Evolutionary conservation across 2,888 invertebrate genomes (phyloP).

Genomic region (Aporophyla lueneburgensis): DNA sequence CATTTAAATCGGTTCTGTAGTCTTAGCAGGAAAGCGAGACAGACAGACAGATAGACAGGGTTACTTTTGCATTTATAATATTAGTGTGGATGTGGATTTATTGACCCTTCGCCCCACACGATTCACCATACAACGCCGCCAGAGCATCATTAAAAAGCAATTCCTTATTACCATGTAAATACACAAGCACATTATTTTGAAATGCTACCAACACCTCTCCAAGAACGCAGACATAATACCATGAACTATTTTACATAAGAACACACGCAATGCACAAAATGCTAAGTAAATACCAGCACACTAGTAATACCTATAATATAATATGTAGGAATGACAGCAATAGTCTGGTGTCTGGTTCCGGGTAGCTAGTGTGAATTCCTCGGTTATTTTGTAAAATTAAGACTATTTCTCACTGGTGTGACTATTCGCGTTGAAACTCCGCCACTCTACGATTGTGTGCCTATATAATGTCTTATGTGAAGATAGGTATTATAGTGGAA

Average conservation of each 20-base stretch:
- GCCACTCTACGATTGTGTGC: neutral
- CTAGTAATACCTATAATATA: conserved; percentile 2
- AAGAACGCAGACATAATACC: conserved; percentile 41
- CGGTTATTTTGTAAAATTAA: conserved; percentile 2
- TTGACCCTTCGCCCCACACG: neutral
- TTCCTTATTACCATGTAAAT: neutral
- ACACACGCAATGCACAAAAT: conserved; percentile 34
- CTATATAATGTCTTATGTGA: neutral
- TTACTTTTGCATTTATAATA: too few relatives aligned
- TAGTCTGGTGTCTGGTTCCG: conserved; percentile 39
- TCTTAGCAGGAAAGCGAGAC: too few relatives aligned
- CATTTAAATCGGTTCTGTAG: too few relatives aligned
- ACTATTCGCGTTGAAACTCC: neutral
- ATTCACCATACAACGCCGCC: neutral
- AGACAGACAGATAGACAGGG: too few relatives aligned
- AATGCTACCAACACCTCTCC: neutral
- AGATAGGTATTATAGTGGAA: neutral
- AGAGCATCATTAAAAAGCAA: neutral
- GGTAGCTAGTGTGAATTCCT: conserved; percentile 18
- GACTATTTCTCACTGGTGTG: neutral
- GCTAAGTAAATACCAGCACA: conserved; percentile 35
- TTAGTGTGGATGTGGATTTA: too few relatives aligned
- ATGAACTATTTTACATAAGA: conserved; percentile 30
- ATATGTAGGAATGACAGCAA: conserved; percentile 15
- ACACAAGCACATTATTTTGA: conserved; percentile 14